Evolutionary conservation across 1,140 invertebrate genomes (phyloP).

Genomic region (Notospermus geniculatus): DNA sequence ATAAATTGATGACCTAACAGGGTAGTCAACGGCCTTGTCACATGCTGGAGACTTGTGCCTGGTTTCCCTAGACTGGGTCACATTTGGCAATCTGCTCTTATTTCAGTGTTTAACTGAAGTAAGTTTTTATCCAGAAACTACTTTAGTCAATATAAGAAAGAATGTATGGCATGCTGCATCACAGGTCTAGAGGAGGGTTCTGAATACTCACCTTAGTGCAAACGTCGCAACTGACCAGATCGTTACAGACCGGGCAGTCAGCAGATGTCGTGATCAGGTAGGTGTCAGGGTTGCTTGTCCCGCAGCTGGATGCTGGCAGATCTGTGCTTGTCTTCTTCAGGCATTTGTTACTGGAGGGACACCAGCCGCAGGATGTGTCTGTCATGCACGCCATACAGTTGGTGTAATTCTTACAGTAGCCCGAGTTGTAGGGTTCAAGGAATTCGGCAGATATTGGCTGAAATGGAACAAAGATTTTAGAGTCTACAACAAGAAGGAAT

Average conservation of each 20-base stretch:
- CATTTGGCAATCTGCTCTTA: no score
- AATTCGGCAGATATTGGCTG: constrained; percentile 83
- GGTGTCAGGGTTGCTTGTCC: constrained; percentile 3
- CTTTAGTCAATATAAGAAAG: no score
- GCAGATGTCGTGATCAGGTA: constrained; percentile 62
- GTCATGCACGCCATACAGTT: constrained; percentile 86
- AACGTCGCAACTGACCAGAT: constrained; percentile 54
- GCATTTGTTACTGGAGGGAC: constrained; percentile 58
- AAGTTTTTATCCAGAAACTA: no score
- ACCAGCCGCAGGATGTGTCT: constrained; percentile 89
- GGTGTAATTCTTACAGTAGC: constrained; percentile 70
- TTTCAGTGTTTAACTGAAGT: no score
- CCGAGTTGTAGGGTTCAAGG: constrained; percentile 71
- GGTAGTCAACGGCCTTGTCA: no score
- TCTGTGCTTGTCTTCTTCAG: constrained; percentile 16
- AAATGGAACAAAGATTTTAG: no score
- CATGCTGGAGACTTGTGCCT: no score
- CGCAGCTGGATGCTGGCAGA: constrained; percentile 1
- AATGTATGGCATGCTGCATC: no score
- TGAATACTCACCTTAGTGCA: constrained; percentile 43
- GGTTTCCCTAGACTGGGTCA: no score
- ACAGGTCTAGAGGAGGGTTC: no score
- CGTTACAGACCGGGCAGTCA: constrained; percentile 81
- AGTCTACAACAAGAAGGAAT: no score
- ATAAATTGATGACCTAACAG: no score